Percentiles rank a stretch among this genome's conserved stretches.
These are phyloP conservation scores for Acromyrmex charruanus DNA, from an alignment of 1,140 invertebrate genomes.

Conservation along the genomic window DNA sequence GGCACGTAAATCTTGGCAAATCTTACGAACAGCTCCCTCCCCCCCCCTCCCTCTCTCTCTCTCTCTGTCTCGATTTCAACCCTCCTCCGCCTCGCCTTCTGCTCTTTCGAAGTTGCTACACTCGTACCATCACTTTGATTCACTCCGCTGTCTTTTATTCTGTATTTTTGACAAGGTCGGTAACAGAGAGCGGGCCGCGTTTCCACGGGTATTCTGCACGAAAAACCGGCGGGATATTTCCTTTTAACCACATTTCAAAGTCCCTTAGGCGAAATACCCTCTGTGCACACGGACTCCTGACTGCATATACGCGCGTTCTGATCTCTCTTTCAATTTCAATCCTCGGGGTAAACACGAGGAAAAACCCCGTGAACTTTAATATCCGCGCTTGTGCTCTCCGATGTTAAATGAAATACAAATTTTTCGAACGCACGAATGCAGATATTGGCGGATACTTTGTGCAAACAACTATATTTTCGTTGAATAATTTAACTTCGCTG, in stretches of 20 bases:
- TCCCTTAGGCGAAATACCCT: slow-evolving; percentile 49
- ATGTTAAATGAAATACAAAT: slow-evolving; percentile 61
- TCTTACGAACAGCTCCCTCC: slow-evolving; percentile 67
- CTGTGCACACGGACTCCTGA: slow-evolving; percentile 7
- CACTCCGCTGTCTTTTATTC: slow-evolving; percentile 52
- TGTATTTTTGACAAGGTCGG: slow-evolving; percentile 56
- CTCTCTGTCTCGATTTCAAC: neutral
- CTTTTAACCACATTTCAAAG: slow-evolving; percentile 58
- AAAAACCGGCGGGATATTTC: slow-evolving; percentile 42
- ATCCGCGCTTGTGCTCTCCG: slow-evolving; percentile 10
- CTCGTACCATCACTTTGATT: slow-evolving; percentile 54
- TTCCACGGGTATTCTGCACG: slow-evolving; percentile 5
- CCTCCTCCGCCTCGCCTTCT: neutral
- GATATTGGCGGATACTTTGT: neutral
- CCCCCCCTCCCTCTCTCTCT: neutral
- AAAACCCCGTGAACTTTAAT: slow-evolving; percentile 43
- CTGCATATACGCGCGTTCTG: neutral
- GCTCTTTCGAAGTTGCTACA: neutral
- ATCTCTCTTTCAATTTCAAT: slow-evolving; percentile 47
- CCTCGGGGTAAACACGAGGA: slow-evolving; percentile 36
- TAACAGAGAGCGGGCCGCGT: slow-evolving; percentile 39
- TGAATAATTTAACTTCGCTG: slow-evolving; percentile 4
- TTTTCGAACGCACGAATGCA: slow-evolving; percentile 1
- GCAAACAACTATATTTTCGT: neutral
- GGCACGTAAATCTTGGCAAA: slow-evolving; percentile 77